These are phyloP conservation scores for Aphelenchoides fujianensis DNA, from an alignment of 1,140 invertebrate species.

Conservation along the genomic window DNA sequence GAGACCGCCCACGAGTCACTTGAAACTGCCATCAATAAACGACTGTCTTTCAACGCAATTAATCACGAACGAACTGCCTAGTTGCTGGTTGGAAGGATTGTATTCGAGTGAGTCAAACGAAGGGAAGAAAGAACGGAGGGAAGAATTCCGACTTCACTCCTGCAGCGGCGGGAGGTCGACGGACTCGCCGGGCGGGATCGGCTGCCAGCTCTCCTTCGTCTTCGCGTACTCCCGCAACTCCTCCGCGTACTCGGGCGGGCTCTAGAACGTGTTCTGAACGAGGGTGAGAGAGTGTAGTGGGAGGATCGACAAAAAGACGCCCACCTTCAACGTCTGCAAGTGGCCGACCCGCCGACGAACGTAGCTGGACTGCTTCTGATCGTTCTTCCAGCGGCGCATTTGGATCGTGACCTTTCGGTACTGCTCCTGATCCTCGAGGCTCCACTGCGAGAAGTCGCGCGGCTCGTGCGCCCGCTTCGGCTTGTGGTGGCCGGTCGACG, in stretches of 20 bases:
- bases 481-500: neutral
- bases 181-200: neutral
- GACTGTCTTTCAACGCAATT: no score
- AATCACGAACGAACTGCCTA: no score
- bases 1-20: no score
- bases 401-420: neutral
- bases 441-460: neutral
- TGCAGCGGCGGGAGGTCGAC: neutral
- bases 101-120: no score
- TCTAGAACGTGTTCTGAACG: neutral
- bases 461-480: neutral
- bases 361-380: neutral
- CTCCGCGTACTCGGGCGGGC: neutral
- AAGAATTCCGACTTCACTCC: no score
- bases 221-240: neutral
- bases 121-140: no score
- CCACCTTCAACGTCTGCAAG: neutral
- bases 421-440: neutral
- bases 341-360: neutral
- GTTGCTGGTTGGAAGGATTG: no score
- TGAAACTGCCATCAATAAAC: no score
- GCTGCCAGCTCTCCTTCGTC: neutral
- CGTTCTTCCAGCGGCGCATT: neutral
- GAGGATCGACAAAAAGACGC: neutral
- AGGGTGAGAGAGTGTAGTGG: no score